A percentile compares a stretch with the other conserved stretches of the same genome.
Evolutionary conservation across 1,140 invertebrate species (phyloP).

Genomic region (Capitella teleta): DNA sequence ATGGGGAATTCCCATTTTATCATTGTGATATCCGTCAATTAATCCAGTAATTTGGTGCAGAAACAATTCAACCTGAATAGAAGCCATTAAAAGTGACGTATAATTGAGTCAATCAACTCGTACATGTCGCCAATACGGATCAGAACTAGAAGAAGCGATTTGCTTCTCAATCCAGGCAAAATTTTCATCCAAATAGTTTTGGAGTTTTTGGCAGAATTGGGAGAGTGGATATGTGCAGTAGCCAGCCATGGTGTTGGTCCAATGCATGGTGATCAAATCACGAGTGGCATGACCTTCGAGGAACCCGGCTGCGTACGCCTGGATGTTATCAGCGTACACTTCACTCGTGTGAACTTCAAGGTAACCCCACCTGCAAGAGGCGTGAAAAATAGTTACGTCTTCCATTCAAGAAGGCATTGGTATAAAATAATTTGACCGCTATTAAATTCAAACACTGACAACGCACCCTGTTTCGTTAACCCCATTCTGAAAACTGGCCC

Average conservation of each 20-base stretch:
- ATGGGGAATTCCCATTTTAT: neutral
- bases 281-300: conserved; percentile 54
- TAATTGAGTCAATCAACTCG: conserved; percentile 1
- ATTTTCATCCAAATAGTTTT: conserved; percentile 55
- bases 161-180: conserved; percentile 37
- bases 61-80: neutral
- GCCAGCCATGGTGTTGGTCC: conserved; percentile 60
- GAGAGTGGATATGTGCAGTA: conserved; percentile 50
- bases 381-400: no score
- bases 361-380: conserved; percentile 34
- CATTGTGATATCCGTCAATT: neutral
- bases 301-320: conserved; percentile 81
- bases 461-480: no score
- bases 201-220: conserved; percentile 57
- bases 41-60: neutral
- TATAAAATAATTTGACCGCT: no score
- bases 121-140: conserved; percentile 12
- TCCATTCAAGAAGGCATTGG: no score
- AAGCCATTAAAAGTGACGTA: neutral
- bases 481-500: no score
- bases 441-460: no score
- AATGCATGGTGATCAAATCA: conserved; percentile 67
- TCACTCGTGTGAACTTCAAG: conserved; percentile 27
- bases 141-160: conserved; percentile 1
- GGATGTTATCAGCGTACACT: conserved; percentile 46